Conservation (phyloP, 2,113 vertebrate species). For the Procapra przewalskii region DNA sequence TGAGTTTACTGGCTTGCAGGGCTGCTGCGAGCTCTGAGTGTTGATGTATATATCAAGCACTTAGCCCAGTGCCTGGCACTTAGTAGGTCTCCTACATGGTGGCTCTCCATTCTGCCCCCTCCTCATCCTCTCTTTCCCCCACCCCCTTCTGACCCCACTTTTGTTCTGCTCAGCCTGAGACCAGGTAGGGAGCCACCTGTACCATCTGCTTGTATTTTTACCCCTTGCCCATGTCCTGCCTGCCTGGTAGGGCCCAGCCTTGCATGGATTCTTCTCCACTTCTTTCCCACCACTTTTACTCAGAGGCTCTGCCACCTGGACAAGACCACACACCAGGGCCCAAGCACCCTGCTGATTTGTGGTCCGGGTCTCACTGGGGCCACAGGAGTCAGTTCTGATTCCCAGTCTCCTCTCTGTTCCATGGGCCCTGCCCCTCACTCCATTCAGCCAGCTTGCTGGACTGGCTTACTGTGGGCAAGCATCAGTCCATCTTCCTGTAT, state of each 20-base stretch:
- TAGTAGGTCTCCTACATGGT: not conserved
- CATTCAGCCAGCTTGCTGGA: not conserved
- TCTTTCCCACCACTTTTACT: not conserved
- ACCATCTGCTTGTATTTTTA: not conserved
- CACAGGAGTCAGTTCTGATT: not conserved
- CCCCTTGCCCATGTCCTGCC: accelerated
- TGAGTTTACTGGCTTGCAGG: not conserved
- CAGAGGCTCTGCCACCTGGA: not conserved
- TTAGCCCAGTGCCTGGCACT: not conserved
- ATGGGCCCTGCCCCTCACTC: not conserved
- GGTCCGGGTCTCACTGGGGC: not conserved
- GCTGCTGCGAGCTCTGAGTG: not conserved
- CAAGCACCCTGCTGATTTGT: accelerated
- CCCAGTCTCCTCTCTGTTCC: not conserved
- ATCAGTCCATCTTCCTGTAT: not conserved
- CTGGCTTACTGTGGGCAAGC: not conserved
- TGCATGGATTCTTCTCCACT: not conserved
- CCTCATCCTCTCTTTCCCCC: not conserved
- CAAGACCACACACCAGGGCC: not conserved
- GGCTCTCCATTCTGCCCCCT: not conserved
- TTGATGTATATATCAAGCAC: not conserved
- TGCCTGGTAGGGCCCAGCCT: not conserved
- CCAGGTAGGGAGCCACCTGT: not conserved
- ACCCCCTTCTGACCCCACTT: not conserved
- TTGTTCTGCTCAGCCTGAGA: not conserved